These are phyloP conservation scores for Solen grandis DNA, from an alignment of 1,140 invertebrate species.

Conservation along the genomic window DNA sequence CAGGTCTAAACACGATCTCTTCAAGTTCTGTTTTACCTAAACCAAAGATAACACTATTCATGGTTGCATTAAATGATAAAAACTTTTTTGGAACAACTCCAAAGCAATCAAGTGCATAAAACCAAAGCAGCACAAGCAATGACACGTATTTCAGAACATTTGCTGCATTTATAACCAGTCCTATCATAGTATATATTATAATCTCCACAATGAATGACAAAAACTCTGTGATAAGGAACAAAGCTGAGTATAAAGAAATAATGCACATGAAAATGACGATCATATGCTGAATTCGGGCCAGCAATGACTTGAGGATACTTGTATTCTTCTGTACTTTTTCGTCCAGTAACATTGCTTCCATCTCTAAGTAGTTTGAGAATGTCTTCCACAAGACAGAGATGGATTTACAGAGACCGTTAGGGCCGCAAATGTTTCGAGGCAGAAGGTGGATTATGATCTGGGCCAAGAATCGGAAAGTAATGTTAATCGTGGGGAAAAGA, in stretches of 20 bases:
- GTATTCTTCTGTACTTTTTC: constrained; percentile 14
- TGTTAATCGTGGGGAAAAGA: too few species aligned
- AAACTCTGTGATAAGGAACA: too few species aligned
- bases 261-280: constrained; percentile 49
- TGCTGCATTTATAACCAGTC: constrained; percentile 60
- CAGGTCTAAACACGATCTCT: constrained; percentile 43
- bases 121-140: constrained; percentile 53
- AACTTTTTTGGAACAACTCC: constrained; percentile 62
- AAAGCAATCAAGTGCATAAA: constrained; percentile 60
- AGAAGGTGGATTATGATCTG: constrained; percentile 27
- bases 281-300: constrained; percentile 19
- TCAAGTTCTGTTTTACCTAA: constrained; percentile 59
- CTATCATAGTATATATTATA: constrained; percentile 62
- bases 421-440: background rate
- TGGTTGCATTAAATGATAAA: too few species aligned
- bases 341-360: background rate
- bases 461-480: constrained; percentile 29
- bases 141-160: constrained; percentile 52
- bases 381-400: background rate
- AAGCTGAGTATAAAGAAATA: too few species aligned
- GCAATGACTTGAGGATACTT: background rate
- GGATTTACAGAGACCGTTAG: background rate
- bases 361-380: background rate
- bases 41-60: constrained; percentile 10
- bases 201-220: constrained; percentile 61